Conservation (phyloP, 2,888 invertebrate genomes). For the Sialis fuliginosa region DNA sequence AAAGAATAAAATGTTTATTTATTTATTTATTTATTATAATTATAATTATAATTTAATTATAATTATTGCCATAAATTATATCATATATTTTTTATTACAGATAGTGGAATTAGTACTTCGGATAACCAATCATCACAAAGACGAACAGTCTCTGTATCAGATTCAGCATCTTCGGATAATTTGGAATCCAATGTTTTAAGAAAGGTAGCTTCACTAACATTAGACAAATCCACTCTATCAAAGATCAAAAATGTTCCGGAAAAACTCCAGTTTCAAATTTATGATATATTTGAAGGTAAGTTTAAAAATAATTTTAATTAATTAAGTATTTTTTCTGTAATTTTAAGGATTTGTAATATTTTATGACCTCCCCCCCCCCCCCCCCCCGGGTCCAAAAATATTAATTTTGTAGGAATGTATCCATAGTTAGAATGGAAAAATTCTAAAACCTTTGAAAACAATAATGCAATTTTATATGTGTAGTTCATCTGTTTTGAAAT, state of each 20-base stretch:
- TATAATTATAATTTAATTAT: background rate
- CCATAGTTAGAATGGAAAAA: too few relatives aligned
- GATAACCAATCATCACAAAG: background rate
- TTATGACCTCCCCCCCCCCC: too few relatives aligned
- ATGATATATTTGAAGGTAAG: slow-evolving; percentile 87
- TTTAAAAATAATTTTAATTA: slow-evolving; percentile 5
- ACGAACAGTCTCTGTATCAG: slow-evolving; percentile 15
- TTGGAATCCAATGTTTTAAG: slow-evolving; percentile 42
- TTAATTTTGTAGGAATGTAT: too few relatives aligned
- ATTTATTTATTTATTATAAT: background rate
- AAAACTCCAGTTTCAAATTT: slow-evolving; percentile 70
- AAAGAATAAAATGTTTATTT: background rate
- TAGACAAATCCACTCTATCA: slow-evolving; percentile 51
- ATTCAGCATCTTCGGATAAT: slow-evolving; percentile 31
- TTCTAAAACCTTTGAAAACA: too few relatives aligned
- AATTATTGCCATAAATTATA: background rate
- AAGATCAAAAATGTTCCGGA: slow-evolving; percentile 68
- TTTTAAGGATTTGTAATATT: background rate
- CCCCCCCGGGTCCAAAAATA: too few relatives aligned
- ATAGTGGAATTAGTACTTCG: too few relatives aligned
- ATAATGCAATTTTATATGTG: too few relatives aligned
- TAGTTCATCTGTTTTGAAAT: too few relatives aligned
- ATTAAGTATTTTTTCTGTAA: background rate
- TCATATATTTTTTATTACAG: too few relatives aligned
- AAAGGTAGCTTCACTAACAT: slow-evolving; percentile 68